A percentile compares a stretch with the other conserved stretches of the same genome.
phyloP scores from a whole-genome alignment of 2,888 invertebrate species.

The Elmis aenea region DNA sequence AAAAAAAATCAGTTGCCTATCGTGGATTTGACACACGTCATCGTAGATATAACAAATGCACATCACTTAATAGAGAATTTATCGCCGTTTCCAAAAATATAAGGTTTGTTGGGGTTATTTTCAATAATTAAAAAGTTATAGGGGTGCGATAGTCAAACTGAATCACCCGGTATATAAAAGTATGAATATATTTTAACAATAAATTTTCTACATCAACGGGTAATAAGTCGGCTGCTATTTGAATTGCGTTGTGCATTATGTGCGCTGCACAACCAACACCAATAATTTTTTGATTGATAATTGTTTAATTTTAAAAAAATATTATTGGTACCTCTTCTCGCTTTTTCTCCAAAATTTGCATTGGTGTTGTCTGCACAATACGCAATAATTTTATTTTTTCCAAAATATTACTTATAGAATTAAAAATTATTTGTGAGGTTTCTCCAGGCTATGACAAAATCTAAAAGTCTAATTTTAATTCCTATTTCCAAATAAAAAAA shows the following conservation, averaged over 20 bases:
- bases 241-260: background rate
- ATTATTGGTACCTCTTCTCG: constrained; percentile 18
- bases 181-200: constrained; percentile 5
- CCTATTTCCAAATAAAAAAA: background rate
- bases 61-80: no score
- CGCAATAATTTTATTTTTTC: constrained; percentile 16
- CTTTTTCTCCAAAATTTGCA: constrained; percentile 20
- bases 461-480: background rate
- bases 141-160: no score
- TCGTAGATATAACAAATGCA: no score
- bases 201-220: constrained; percentile 2
- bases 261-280: constrained; percentile 5
- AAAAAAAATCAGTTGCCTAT: no score
- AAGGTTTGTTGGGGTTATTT: no score
- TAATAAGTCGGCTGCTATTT: background rate
- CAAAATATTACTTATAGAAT: constrained; percentile 18
- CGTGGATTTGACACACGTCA: no score
- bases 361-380: constrained; percentile 21
- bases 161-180: constrained; percentile 6
- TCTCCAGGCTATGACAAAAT: background rate
- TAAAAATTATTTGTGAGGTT: constrained; percentile 15
- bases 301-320: constrained; percentile 16
- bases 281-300: constrained; percentile 16
- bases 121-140: no score
- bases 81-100: no score